Percentiles rank a stretch among this genome's conserved stretches.
phyloP scores from a whole-genome alignment of 1,140 invertebrate species.

The Sitobion miscanthi region DNA sequence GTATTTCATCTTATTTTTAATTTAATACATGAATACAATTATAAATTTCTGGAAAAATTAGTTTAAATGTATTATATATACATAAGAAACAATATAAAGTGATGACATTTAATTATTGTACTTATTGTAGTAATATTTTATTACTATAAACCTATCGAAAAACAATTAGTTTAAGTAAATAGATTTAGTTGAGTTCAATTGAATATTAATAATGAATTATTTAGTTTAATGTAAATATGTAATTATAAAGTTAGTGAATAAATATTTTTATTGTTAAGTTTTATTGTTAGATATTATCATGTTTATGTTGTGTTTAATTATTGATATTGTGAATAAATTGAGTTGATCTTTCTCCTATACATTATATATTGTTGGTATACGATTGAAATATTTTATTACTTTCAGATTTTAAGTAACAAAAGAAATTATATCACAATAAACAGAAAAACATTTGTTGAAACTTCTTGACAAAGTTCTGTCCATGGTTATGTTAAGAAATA shows the following conservation, averaged over 20 bases:
- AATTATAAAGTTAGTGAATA: background rate
- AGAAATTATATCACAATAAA: background rate
- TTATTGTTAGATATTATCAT: background rate
- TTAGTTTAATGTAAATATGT: background rate
- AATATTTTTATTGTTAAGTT: slow-evolving; percentile 15
- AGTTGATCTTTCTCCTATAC: background rate
- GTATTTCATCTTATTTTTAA: background rate
- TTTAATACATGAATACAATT: background rate
- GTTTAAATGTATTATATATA: background rate
- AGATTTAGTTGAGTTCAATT: background rate
- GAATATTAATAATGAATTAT: slow-evolving; percentile 1
- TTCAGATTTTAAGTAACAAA: background rate
- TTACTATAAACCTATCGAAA: background rate
- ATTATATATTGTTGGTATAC: background rate
- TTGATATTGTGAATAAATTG: background rate
- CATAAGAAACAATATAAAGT: background rate
- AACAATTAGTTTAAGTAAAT: background rate
- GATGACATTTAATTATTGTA: background rate
- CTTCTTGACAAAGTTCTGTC: background rate
- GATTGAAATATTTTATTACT: background rate
- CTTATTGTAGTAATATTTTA: background rate
- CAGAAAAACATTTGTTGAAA: background rate
- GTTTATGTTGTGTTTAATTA: background rate
- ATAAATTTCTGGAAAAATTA: background rate
- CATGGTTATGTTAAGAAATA: background rate